phyloP scores from a whole-genome alignment of 2,888 invertebrate genomes.

The Thymelicus lineola region DNA sequence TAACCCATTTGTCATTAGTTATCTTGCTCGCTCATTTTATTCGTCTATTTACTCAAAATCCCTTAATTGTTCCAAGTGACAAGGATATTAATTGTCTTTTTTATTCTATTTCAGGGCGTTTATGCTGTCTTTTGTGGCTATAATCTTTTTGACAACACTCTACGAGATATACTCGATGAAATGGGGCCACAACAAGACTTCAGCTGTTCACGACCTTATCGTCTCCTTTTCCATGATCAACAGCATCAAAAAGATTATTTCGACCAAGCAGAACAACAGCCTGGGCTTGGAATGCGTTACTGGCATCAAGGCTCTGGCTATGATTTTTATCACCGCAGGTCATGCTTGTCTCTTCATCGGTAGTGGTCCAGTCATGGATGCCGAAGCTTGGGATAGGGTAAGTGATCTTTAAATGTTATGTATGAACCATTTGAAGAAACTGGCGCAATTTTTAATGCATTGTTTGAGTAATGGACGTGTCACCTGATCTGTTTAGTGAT shows the following conservation, averaged over 20 bases:
- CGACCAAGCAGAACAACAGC: conserved; percentile 83
- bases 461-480: too few relatives aligned
- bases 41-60: too few relatives aligned
- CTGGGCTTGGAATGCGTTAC: conserved; percentile 87
- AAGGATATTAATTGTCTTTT: not conserved
- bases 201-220: conserved; percentile 59
- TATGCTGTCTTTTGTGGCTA: conserved; percentile 71
- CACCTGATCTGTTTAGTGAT: too few relatives aligned
- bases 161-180: conserved; percentile 75
- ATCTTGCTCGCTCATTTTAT: too few relatives aligned
- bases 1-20: too few relatives aligned
- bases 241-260: conserved; percentile 85
- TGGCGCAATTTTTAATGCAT: too few relatives aligned
- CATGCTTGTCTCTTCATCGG: conserved; percentile 88
- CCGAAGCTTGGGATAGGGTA: conserved; percentile 86
- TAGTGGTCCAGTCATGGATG: conserved; percentile 88
- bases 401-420: conserved; percentile 43
- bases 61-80: too few relatives aligned
- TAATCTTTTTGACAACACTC: conserved; percentile 75
- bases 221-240: conserved; percentile 86
- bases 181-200: conserved; percentile 61
- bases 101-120: conserved; percentile 68
- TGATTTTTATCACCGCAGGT: conserved; percentile 88
- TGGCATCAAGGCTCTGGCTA: conserved; percentile 88
- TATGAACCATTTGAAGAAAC: too few relatives aligned